Conservation (phyloP, 2,113 vertebrate genomes). For the Eudyptes chrysolophus region DNA sequence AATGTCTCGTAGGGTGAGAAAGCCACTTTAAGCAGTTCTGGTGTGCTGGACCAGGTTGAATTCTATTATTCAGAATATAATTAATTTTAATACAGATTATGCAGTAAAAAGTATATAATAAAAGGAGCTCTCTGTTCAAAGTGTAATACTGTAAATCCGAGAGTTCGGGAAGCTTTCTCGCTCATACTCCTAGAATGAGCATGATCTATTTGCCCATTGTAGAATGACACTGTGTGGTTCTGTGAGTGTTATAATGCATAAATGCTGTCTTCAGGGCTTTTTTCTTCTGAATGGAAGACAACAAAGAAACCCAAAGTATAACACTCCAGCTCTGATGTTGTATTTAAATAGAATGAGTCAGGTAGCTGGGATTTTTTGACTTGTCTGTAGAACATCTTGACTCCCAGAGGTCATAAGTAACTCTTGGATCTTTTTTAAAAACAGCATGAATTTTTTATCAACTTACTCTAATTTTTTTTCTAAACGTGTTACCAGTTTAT, state of each 20-base stretch:
- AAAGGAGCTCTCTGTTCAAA: not conserved
- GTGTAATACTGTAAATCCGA: not conserved
- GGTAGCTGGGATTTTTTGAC: not conserved
- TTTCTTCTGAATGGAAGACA: not conserved
- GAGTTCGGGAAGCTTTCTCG: not conserved
- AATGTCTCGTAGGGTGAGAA: not conserved
- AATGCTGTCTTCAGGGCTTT: not conserved
- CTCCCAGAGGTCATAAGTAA: not conserved
- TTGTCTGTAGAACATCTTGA: not conserved
- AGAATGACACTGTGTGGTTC: not conserved
- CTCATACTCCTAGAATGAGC: not conserved
- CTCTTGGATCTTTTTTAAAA: not conserved
- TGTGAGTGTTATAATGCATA: rapidly evolving
- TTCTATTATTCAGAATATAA: not conserved
- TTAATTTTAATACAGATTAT: not conserved
- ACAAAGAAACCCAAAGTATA: not conserved
- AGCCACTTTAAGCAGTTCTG: not conserved
- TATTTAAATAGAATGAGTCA: not conserved
- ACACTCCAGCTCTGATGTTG: not conserved
- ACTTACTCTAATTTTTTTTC: not conserved
- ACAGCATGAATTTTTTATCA: not conserved
- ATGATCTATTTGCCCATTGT: not conserved
- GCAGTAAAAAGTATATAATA: not conserved
- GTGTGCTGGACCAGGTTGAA: not conserved
- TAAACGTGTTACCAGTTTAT: not conserved